Conservation (phyloP, 2,888 invertebrate species). For the Petrophora chlorosata region DNA sequence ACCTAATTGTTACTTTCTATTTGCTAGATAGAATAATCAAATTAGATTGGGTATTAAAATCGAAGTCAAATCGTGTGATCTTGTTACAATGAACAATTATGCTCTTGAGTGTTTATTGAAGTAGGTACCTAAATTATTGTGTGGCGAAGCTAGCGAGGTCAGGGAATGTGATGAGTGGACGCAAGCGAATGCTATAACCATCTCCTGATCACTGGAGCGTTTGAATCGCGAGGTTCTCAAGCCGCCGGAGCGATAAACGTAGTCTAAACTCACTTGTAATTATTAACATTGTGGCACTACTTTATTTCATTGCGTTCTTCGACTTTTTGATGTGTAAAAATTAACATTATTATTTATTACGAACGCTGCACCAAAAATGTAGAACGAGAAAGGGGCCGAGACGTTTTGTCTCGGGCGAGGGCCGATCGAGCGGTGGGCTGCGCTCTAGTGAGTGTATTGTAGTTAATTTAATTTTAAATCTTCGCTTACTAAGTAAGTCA, state of each 20-base stretch:
- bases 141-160: conserved; percentile 29
- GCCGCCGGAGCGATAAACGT: conserved; percentile 11
- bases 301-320: conserved; percentile 33
- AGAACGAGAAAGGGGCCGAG: conserved; percentile 41
- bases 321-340: conserved; percentile 53
- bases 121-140: conserved; percentile 38
- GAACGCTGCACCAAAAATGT: conserved; percentile 60
- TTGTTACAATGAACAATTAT: conserved; percentile 51
- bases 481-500: conserved; percentile 79
- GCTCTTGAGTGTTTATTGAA: conserved; percentile 47
- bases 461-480: conserved; percentile 74
- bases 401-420: conserved; percentile 17
- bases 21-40: conserved; percentile 83
- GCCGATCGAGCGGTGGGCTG: conserved; percentile 35
- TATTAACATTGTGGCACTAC: conserved; percentile 29
- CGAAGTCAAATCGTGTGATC: conserved; percentile 70
- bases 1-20: conserved; percentile 83
- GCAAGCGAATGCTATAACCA: background rate
- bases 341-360: conserved; percentile 64
- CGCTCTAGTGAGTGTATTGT: conserved; percentile 47
- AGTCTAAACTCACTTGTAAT: conserved; percentile 22
- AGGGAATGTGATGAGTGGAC: conserved; percentile 17
- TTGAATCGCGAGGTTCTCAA: background rate
- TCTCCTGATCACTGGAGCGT: conserved; percentile 4
- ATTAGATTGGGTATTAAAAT: conserved; percentile 77